Evolutionary conservation across 2,797 vertebrate genomes (phyloP).

Genomic region (Microctenopoma stevenorrisi): DNA sequence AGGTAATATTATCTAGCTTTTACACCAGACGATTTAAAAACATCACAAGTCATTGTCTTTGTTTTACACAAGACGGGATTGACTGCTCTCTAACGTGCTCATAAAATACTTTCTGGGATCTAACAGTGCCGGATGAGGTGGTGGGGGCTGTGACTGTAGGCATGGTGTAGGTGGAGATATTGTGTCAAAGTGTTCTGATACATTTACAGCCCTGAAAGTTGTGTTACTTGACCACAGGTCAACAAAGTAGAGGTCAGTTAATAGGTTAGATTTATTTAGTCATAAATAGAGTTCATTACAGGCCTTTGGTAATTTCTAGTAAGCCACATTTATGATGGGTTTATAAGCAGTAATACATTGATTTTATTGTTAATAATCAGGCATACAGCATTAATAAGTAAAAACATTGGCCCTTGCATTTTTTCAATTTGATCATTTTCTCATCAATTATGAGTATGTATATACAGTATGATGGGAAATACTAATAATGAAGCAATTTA

Average conservation of each 20-base stretch:
- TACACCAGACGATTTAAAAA: slow-evolving; percentile 21
- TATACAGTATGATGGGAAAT: too few relatives aligned
- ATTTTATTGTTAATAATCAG: not conserved
- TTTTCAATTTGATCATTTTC: not conserved
- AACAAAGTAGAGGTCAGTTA: too few relatives aligned
- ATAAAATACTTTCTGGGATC: slow-evolving; percentile 35
- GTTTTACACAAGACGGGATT: slow-evolving; percentile 34
- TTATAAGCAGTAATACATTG: not conserved
- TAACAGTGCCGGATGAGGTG: slow-evolving; percentile 15
- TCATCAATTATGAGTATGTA: not conserved
- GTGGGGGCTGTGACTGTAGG: not conserved
- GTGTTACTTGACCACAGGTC: not conserved
- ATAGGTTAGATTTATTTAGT: too few relatives aligned
- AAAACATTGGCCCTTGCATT: not conserved
- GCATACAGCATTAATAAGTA: not conserved
- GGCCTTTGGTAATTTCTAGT: too few relatives aligned
- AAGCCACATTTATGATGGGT: too few relatives aligned
- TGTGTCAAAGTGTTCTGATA: slow-evolving; percentile 3
- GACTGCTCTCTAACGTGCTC: slow-evolving; percentile 6
- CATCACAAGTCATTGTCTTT: slow-evolving; percentile 25
- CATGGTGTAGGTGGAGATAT: not conserved
- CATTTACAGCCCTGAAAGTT: not conserved
- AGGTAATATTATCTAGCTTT: slow-evolving; percentile 22
- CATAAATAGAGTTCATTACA: too few relatives aligned
- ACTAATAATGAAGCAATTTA: not conserved